phyloP scores from a whole-genome alignment of 2,113 vertebrate genomes.

The Montifringilla adamsi region DNA sequence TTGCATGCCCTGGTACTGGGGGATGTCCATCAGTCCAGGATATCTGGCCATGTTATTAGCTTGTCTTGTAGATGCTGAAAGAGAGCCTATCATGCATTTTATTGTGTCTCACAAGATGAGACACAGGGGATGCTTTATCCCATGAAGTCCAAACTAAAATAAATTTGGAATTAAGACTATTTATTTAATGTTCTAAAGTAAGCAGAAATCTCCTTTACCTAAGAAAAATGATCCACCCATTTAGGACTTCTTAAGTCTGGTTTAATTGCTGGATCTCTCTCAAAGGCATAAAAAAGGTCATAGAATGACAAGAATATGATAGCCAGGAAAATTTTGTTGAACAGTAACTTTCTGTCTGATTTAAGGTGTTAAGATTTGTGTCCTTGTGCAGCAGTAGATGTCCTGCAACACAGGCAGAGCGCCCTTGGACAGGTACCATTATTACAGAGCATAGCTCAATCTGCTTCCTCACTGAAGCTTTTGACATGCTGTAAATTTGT shows the following conservation, averaged over 20 bases:
- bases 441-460: not conserved
- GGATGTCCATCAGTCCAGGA: not conserved
- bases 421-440: not conserved
- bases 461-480: conserved; percentile 33
- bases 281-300: not conserved
- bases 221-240: not conserved
- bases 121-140: not conserved
- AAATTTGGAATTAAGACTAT: not conserved
- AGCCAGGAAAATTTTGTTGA: not conserved
- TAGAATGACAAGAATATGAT: not conserved
- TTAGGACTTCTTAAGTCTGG: not conserved
- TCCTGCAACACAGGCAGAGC: not conserved
- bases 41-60: not conserved
- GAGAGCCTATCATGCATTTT: not conserved
- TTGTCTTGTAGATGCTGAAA: not conserved
- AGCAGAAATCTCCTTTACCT: not conserved
- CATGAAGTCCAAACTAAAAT: not conserved
- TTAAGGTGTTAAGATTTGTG: not conserved
- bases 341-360: not conserved
- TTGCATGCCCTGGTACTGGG: not conserved
- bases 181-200: not conserved
- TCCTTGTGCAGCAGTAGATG: not conserved
- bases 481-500: conserved; percentile 44
- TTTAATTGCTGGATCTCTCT: not conserved
- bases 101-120: not conserved